Evolutionary conservation across 2,888 invertebrate species (phyloP), one percentile per base, ranked within the genome.

Genomic region (Patella pellucida): DNA sequence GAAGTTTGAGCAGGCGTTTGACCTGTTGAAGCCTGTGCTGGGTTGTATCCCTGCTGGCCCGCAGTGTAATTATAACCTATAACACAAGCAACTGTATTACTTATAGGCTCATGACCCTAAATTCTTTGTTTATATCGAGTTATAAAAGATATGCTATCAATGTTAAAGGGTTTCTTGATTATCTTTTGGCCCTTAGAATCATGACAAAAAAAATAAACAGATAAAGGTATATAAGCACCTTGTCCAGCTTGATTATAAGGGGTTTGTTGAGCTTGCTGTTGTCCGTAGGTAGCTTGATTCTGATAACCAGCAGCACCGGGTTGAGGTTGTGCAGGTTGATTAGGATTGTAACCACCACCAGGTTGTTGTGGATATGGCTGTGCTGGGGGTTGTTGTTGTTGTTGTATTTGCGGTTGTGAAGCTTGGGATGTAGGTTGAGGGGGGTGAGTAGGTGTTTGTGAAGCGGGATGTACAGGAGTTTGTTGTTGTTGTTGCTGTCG

Each of bases 401-500:
- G 78, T 69, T 75, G 67, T 27, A 52, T 70, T 27, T 67, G 50
- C 68, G 75, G 23, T 19, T 68, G 31, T 51, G n/a, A n/a, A 31
- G 27, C 56, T 15, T 72, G 31, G n/a, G 56, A 54, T 51, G 52
- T 50, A 69, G 72, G 73, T 67, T 78, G 79, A 50, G 76, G 73
- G 19, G 67, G 52, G 56, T 52, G 54, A 31, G 71, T 51, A 41
- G 54, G 69, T 68, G 77, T 52, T 9, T 75, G 72, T 67, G 70
- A 70, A 19, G 71, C 73, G 62, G 71, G 71, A 54, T 78, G 79
- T 71, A 74, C 69, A 4, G 75, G 69, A 2, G 75, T 52, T 2
- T 72, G 75, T 68, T 82, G 81, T 2, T 72, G 75, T 68, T 82
- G 81, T 67, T 82, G 82, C 54, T 76, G 75, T 52, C 76, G 72